Percentiles rank a stretch among this genome's conserved stretches.
Conservation (phyloP, 2,888 invertebrate genomes). For the Mystacides longicornis region DNA sequence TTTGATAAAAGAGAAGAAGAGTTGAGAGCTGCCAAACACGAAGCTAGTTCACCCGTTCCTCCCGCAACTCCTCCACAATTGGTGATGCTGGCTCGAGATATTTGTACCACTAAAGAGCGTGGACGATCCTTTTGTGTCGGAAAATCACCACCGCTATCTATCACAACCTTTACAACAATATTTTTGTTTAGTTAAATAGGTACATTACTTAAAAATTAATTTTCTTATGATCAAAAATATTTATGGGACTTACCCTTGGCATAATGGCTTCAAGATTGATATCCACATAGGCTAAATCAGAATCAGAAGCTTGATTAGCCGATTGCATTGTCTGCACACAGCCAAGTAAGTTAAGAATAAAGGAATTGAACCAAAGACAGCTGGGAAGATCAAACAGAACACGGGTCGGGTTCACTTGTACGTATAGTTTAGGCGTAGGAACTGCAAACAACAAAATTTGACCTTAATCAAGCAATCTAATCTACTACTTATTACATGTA, state of each 20-base stretch:
- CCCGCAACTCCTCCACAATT: conserved; percentile 44
- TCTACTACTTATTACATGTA: too few species aligned
- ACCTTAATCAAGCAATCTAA: too few species aligned
- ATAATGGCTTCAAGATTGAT: conserved; percentile 87
- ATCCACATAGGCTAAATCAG: conserved; percentile 57
- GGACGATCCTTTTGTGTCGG: conserved; percentile 82
- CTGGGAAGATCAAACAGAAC: conserved; percentile 82
- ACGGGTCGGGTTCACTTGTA: conserved; percentile 85
- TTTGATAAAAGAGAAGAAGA: conserved; percentile 65
- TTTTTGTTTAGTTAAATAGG: not conserved
- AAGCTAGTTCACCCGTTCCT: conserved; percentile 19
- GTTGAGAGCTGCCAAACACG: conserved; percentile 27
- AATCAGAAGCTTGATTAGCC: conserved; percentile 28
- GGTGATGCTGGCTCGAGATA: conserved; percentile 61
- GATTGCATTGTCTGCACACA: conserved; percentile 53
- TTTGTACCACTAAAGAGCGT: conserved; percentile 76
- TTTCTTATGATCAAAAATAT: not conserved
- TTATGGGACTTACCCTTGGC: conserved; percentile 64
- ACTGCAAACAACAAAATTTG: too few species aligned
- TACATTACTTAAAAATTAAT: not conserved
- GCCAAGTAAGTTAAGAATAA: conserved; percentile 79
- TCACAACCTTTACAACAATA: conserved; percentile 53
- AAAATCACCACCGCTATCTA: conserved; percentile 70
- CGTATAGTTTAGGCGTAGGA: conserved; percentile 87
- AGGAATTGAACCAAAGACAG: conserved; percentile 89